Evolutionary conservation across 1,140 invertebrate species (phyloP).

Genomic region (Epicauta chinensis): DNA sequence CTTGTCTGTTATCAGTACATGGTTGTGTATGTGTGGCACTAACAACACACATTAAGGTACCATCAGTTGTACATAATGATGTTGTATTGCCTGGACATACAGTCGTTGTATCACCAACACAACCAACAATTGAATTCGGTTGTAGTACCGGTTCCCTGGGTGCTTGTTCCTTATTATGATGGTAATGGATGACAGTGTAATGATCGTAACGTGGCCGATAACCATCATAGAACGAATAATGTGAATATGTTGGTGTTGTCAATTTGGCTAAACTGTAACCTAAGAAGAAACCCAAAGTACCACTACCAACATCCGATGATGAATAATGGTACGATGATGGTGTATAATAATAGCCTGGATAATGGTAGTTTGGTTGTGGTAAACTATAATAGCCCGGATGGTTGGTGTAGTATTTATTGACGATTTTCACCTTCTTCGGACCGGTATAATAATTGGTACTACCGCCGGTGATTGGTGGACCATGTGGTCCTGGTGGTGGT

Average conservation of each 20-base stretch:
- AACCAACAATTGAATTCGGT: constrained; percentile 16
- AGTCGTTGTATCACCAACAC: constrained; percentile 12
- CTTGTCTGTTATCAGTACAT: constrained; percentile 11
- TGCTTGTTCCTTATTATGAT: constrained; percentile 19
- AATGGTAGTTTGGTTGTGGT: not conserved
- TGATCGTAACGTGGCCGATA: constrained; percentile 21
- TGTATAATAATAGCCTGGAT: constrained; percentile 4
- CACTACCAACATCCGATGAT: constrained; percentile 14
- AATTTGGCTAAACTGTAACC: constrained; percentile 14
- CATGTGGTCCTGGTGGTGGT: not conserved
- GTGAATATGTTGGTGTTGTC: constrained; percentile 15
- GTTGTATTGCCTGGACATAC: constrained; percentile 21
- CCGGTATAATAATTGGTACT: not conserved
- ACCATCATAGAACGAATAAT: constrained; percentile 18
- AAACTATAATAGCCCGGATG: constrained; percentile 6
- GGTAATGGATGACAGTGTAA: constrained; percentile 23
- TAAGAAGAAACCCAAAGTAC: constrained; percentile 20
- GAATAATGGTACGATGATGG: constrained; percentile 8
- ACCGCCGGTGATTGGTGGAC: not conserved
- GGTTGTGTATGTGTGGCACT: constrained; percentile 14
- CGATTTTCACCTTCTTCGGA: constrained; percentile 7
- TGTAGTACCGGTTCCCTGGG: constrained; percentile 12
- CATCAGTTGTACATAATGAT: constrained; percentile 20
- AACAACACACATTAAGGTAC: constrained; percentile 25
- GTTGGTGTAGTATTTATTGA: constrained; percentile 5